Percentiles rank a stretch among this genome's conserved stretches.
Evolutionary conservation across 35 echinoderm and acorn worm genomes (phyloP).

Genomic region (Heliocidaris erythrogramma): DNA sequence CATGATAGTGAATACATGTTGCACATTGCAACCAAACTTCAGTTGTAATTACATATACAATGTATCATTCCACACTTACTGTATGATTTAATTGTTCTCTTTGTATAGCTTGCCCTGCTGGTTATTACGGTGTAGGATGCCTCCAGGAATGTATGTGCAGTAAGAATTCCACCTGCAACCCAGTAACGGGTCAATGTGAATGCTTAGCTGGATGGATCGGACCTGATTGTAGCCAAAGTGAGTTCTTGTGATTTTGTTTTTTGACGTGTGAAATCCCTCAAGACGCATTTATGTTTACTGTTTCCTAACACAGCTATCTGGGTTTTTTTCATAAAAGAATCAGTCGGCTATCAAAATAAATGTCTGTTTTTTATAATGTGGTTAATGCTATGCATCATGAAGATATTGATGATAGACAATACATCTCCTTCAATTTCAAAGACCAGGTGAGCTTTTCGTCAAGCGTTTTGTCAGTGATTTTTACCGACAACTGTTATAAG

Average conservation of each 20-base stretch:
- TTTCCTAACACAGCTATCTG: neutral
- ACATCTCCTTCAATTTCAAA: no score
- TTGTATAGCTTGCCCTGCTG: constrained; percentile 41
- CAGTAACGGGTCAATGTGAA: constrained; percentile 59
- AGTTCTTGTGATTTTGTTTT: neutral
- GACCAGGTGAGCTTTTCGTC: no score
- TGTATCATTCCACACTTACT: no score
- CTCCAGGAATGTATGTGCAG: constrained; percentile 65
- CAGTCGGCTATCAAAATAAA: no score
- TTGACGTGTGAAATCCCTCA: neutral
- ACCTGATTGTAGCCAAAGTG: constrained; percentile 40
- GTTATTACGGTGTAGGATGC: constrained; percentile 69
- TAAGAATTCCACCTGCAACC: constrained; percentile 71
- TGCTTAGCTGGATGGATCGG: constrained; percentile 84
- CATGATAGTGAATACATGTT: no score
- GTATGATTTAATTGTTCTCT: neutral
- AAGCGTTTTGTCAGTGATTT: no score
- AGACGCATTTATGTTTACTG: neutral
- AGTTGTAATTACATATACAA: no score
- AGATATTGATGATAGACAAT: no score
- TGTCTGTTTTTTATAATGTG: no score
- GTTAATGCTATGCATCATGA: no score
- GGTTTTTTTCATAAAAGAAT: neutral
- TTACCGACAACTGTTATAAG: no score
- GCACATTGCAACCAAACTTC: no score